These are phyloP conservation scores for Rhinopomastus cyanomelas DNA, from an alignment of 2,113 vertebrate genomes.

Conservation along the genomic window DNA sequence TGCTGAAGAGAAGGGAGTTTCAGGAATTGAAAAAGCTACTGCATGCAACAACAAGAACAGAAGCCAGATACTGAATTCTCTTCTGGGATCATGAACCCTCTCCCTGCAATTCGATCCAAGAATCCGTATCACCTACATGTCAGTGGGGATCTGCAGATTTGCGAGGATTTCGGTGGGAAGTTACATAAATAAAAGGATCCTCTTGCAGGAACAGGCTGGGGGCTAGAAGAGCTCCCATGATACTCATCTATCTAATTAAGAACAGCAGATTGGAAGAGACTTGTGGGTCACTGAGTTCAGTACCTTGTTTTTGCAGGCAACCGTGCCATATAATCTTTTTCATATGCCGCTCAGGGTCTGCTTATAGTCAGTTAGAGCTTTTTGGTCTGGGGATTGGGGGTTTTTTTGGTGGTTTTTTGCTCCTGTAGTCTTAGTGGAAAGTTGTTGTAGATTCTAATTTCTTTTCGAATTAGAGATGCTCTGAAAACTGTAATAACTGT, in stretches of 20 bases:
- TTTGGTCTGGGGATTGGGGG: not conserved
- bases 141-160: constrained; percentile 13
- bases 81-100: constrained; percentile 24
- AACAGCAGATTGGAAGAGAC: constrained; percentile 62
- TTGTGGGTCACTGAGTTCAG: constrained; percentile 58
- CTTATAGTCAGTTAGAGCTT: constrained; percentile 32
- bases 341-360: constrained; percentile 27
- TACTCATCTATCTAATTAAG: constrained; percentile 59
- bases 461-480: not conserved
- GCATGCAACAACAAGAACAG: not conserved
- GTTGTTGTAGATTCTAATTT: not conserved
- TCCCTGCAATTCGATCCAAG: constrained; percentile 34
- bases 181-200: constrained; percentile 51
- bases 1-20: not conserved
- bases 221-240: constrained; percentile 50
- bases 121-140: constrained; percentile 40
- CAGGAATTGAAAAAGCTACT: not conserved
- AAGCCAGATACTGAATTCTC: not conserved
- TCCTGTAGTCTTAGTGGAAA: not conserved
- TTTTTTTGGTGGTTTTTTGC: not conserved
- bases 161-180: constrained; percentile 25
- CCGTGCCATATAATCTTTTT: constrained; percentile 49
- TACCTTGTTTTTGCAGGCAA: constrained; percentile 61
- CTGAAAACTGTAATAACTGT: not conserved
- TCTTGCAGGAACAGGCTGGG: constrained; percentile 49